Evolutionary conservation across 2,113 vertebrate genomes (phyloP).

Genomic region (Paraplagusia blochii): DNA sequence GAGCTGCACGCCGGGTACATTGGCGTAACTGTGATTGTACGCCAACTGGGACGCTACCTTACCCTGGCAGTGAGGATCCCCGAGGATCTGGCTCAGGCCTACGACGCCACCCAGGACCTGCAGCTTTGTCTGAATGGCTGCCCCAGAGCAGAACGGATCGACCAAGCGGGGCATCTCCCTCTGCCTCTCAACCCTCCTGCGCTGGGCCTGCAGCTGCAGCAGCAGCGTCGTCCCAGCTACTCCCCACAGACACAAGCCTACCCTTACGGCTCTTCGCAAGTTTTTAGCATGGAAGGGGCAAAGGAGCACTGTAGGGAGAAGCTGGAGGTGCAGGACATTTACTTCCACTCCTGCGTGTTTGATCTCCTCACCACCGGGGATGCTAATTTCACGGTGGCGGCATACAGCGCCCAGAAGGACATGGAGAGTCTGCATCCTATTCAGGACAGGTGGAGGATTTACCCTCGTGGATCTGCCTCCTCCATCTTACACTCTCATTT

Average conservation of each 20-base stretch:
- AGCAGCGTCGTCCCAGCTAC: conserved; percentile 39
- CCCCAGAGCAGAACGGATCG: conserved; percentile 87
- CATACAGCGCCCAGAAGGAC: conserved; percentile 89
- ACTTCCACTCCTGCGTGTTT: conserved; percentile 94
- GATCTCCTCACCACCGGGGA: conserved; percentile 96
- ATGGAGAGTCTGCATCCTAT: conserved; percentile 88
- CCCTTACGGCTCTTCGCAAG: conserved; percentile 56
- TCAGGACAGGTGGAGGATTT: conserved; percentile 88
- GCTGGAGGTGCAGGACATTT: conserved; percentile 90
- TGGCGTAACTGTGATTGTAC: conserved; percentile 86
- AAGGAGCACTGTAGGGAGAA: conserved; percentile 84
- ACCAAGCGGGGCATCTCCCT: conserved; percentile 76
- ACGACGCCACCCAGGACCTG: conserved; percentile 89
- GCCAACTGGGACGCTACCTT: conserved; percentile 89
- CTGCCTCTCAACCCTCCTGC: conserved; percentile 68
- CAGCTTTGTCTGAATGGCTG: conserved; percentile 94
- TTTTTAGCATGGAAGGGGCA: conserved; percentile 77
- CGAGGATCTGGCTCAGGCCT: conserved; percentile 83
- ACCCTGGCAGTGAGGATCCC: conserved; percentile 91
- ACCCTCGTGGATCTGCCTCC: conserved; percentile 66
- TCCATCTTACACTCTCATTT: conserved; percentile 59
- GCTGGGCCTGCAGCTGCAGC: conserved; percentile 70
- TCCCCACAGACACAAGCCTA: conserved; percentile 49
- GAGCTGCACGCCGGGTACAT: conserved; percentile 92
- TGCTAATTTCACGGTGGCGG: conserved; percentile 89